Percentiles rank a stretch among this genome's conserved stretches.
Conservation (phyloP, 2,888 invertebrate species). For the Amitus sp. region DNA sequence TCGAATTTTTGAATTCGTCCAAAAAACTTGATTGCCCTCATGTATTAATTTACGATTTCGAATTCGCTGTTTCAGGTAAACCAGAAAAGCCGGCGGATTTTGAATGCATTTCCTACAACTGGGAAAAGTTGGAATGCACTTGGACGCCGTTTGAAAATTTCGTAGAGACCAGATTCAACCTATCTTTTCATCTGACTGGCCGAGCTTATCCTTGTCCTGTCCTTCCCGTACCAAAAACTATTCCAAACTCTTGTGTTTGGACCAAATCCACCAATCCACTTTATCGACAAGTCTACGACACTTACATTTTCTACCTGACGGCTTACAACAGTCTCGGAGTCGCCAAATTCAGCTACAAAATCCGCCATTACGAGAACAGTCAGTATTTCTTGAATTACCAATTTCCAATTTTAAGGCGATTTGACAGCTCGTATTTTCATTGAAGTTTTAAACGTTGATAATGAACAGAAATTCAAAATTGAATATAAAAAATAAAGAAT, state of each 20-base stretch:
- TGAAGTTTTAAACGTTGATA: no score
- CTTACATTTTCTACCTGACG: conserved; percentile 71
- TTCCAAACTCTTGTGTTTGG: conserved; percentile 65
- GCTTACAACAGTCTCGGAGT: conserved; percentile 73
- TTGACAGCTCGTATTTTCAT: no score
- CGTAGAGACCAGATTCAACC: conserved; percentile 69
- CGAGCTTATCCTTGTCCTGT: conserved; percentile 57
- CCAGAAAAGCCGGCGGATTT: conserved; percentile 77
- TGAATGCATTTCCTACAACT: conserved; percentile 78
- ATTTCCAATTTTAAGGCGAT: no score
- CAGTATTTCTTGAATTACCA: no score
- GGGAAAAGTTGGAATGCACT: conserved; percentile 78
- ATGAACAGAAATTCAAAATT: no score
- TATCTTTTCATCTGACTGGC: conserved; percentile 66
- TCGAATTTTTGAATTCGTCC: no score
- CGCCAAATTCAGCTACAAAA: conserved; percentile 66
- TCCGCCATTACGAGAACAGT: conserved; percentile 72
- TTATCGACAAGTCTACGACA: conserved; percentile 68
- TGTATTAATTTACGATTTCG: no score
- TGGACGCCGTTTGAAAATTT: conserved; percentile 74
- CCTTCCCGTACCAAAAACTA: conserved; percentile 25
- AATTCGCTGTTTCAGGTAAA: conserved; percentile 62
- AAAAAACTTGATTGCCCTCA: no score
- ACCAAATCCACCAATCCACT: conserved; percentile 66
- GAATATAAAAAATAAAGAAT: no score